A percentile compares a stretch with the other conserved stretches of the same genome.
These are phyloP conservation scores for Parnassius smintheus DNA, from an alignment of 2,888 invertebrate species.

Conservation along the genomic window DNA sequence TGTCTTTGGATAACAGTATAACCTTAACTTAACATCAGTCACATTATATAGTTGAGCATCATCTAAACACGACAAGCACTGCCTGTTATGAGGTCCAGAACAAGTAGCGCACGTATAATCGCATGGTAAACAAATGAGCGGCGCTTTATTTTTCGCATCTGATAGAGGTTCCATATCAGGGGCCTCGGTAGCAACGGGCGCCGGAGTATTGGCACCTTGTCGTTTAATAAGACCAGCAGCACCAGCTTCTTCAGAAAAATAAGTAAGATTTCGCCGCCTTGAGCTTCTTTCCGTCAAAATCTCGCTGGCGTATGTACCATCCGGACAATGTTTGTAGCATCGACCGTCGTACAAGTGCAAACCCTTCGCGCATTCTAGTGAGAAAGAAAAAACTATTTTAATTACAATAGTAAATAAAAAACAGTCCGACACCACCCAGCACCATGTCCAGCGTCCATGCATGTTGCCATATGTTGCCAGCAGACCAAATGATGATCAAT, in stretches of 20 bases:
- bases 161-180: conserved; percentile 57
- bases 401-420: conserved; percentile 52
- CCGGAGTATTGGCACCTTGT: conserved; percentile 43
- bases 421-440: conserved; percentile 70
- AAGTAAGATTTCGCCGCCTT: conserved; percentile 67
- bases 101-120: conserved; percentile 89
- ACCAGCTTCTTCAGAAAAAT: conserved; percentile 46
- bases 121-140: conserved; percentile 82
- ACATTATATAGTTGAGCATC: conserved; percentile 81
- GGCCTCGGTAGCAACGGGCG: conserved; percentile 54
- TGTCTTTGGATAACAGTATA: conserved; percentile 75
- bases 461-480: conserved; percentile 60
- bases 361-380: conserved; percentile 85
- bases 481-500: conserved; percentile 55
- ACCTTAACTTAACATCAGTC: conserved; percentile 62
- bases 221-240: conserved; percentile 50
- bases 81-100: conserved; percentile 84
- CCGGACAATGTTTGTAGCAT: conserved; percentile 83
- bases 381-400: conserved; percentile 67
- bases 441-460: conserved; percentile 74
- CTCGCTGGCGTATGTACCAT: conserved; percentile 71
- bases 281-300: conserved; percentile 59
- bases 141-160: conserved; percentile 45
- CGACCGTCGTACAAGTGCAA: conserved; percentile 82
- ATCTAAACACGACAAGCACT: conserved; percentile 85